Conservation (phyloP, 2,113 vertebrate genomes). For the Asarcornis scutulata region DNA sequence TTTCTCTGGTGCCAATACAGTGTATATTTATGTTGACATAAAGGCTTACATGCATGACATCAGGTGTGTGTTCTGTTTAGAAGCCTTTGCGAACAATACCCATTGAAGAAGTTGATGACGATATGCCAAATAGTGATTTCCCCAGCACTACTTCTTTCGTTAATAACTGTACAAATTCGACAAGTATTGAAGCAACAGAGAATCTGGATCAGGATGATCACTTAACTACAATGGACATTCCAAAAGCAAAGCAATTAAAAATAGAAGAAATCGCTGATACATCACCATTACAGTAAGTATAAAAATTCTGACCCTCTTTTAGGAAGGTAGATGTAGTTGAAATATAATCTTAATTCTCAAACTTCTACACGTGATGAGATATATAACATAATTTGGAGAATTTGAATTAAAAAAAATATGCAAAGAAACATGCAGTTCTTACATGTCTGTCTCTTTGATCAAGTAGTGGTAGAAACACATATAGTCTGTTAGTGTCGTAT, state of each 20-base stretch:
- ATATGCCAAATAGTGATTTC: slow-evolving; percentile 36
- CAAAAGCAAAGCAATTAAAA: slow-evolving; percentile 89
- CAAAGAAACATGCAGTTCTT: not conserved
- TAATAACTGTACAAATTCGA: not conserved
- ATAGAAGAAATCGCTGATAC: slow-evolving; percentile 84
- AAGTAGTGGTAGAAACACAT: not conserved
- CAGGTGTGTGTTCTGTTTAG: slow-evolving; percentile 71
- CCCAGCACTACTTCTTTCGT: not conserved
- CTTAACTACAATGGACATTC: slow-evolving; percentile 63
- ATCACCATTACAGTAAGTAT: slow-evolving; percentile 69
- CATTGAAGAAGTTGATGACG: slow-evolving; percentile 88
- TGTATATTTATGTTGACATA: not conserved
- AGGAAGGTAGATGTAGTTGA: not conserved
- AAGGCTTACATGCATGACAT: not conserved
- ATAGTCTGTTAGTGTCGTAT: not conserved
- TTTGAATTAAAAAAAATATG: not conserved
- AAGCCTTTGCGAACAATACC: slow-evolving; percentile 86
- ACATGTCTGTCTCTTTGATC: not conserved
- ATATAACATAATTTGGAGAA: not conserved
- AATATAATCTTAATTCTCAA: not conserved
- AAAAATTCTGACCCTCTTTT: not conserved
- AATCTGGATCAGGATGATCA: slow-evolving; percentile 43
- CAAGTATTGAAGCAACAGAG: not conserved
- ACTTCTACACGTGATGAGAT: not conserved
- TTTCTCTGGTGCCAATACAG: not conserved